Evolutionary conservation across 2,797 vertebrate genomes (phyloP), one percentile per base, ranked within the genome.

Genomic region (Clarias laeviceps): DNA sequence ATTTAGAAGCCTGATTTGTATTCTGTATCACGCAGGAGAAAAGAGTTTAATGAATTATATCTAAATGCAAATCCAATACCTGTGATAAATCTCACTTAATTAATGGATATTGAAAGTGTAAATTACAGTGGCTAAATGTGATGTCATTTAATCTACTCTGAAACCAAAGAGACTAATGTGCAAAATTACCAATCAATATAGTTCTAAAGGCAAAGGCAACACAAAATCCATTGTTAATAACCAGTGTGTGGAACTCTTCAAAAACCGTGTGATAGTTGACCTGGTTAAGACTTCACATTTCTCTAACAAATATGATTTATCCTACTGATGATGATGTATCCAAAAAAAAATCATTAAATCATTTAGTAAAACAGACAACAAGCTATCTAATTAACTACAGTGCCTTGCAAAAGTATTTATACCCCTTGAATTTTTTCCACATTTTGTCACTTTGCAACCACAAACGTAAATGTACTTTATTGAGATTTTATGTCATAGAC

Each of bases 31-130:
- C 27, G 1, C 22, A 22, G 32, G 32, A 77, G 32, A 61, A 62
- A n/a, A 4, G 34, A 34, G 24, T 40, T 62, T 45, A n/a, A 64
- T 80, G 24, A 64, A 45, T 64, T 3, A 64, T 45, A 64, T 64
- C 24, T 45, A 45, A 80, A 80, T 40, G 77, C 7, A 27, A 45
- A 62, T 80, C 59, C 57, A 62, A 45, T 62, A 40, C 37, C 34
- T 15, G 22, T 45, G 24, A 40, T 80, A 64, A 80, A 80, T 80
- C 34, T 64, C 34, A 18, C 12, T 45, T 79, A 78, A 79, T 79
- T 24, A 62, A 62, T 17, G 56, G 4, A 34, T 59, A 37, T 61
- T 79, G 61, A 79, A 79, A 79, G 32, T 40, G 12, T 61, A 62
- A 61, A 79, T 37, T 37, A 62, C 5, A 62, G 17, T 79, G 76